Evolutionary conservation across 1,140 invertebrate species (phyloP), one percentile per base, ranked within the genome.

Genomic region (Orius laevigatus): DNA sequence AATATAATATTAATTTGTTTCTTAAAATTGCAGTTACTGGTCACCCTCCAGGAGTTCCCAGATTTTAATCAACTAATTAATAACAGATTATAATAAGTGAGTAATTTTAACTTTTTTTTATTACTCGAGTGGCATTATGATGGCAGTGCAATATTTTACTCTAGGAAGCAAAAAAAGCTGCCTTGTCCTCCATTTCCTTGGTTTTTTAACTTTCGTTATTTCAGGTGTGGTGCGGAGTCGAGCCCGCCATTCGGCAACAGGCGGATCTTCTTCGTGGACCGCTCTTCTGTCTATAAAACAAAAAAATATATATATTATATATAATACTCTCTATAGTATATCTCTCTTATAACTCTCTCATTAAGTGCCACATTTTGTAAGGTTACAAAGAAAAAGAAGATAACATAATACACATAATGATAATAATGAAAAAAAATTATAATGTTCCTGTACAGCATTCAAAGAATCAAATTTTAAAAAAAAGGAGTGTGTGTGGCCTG

Each of bases 11-110:
- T 15, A 33, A 11, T 34, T 11, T 40, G 44, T 49, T 12, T 39
- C 50, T 31, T 55, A 58, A 73, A 67, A 70, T 85, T 85, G 67
- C 80, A 95, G 90, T 93, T 93, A 87, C 89, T 91, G 89, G 90
- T 90, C 89, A 94, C 86, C 87, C 89, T 91, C 86, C 90, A 81
- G 85, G 88, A 91, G 81, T 95, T 85, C 89, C 88, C 84, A 85
- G 90, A 92, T 92, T 94, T 92, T 92, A 93, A 90, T 84, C 83
- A 44, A 46, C 43, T 43, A 33, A 45, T 25, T 36, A 35, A 51
- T 46, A 15, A 50, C 41, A 50, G 48, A 50, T 50, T 83, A 71
- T 85, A 87, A 44, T 41, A 44, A 50, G 48, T 43, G 33, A 50
- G 39, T 41, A 31, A 38, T 31, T 40, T 25, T 8, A 25, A 25